Evolutionary conservation across 2,113 vertebrate species (phyloP).

Genomic region (Salvelinus namaycush): DNA sequence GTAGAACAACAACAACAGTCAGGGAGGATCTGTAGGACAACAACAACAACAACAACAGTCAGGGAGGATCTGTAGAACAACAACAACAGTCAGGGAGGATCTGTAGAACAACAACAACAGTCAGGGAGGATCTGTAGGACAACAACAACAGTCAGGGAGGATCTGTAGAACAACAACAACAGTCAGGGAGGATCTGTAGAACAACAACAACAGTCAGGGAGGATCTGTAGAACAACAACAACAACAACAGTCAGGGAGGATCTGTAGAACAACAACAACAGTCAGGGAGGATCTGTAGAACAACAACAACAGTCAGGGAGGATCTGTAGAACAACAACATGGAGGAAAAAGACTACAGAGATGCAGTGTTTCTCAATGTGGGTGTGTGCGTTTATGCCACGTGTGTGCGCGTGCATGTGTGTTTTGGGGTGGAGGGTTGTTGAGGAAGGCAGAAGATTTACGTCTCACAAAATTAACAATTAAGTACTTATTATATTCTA

Average conservation of each 20-base stretch:
- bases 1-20: constrained; percentile 24
- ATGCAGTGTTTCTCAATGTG: not conserved
- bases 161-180: too few species aligned
- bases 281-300: too few species aligned
- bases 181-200: too few species aligned
- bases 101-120: too few species aligned
- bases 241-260: constrained; percentile 24
- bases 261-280: not conserved
- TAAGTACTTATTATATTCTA: too few species aligned
- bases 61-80: too few species aligned
- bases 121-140: too few species aligned
- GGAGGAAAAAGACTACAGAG: not conserved
- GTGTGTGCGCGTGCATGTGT: not conserved
- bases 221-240: too few species aligned
- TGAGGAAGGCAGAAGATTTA: constrained; percentile 6
- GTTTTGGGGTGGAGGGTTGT: not conserved
- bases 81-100: not conserved
- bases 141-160: constrained; percentile 5
- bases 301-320: constrained; percentile 8
- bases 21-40: not conserved
- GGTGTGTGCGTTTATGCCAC: not conserved
- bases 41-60: too few species aligned
- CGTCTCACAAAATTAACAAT: too few species aligned
- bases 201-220: too few species aligned
- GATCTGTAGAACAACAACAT: not conserved